phyloP scores from a whole-genome alignment of 2,113 vertebrate genomes.

The Nettapus auritus region DNA sequence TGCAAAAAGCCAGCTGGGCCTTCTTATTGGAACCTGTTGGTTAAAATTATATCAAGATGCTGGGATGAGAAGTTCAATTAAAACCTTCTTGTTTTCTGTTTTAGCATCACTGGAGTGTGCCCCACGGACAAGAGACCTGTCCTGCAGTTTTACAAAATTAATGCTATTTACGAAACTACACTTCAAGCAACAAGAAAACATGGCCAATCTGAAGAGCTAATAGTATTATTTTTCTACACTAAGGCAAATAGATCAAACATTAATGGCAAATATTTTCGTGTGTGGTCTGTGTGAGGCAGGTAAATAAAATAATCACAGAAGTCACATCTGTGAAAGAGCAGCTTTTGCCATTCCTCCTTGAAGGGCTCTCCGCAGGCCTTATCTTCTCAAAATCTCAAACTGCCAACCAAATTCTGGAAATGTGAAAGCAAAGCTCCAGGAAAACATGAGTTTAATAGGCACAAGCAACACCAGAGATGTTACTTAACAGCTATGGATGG shows the following conservation, averaged over 20 bases:
- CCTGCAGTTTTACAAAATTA: background rate
- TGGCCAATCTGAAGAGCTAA: background rate
- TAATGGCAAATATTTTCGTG: background rate
- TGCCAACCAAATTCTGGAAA: background rate
- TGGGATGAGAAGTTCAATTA: background rate
- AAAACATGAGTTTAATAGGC: background rate
- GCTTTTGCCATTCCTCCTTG: background rate
- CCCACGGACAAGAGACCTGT: accelerated
- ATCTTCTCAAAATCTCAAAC: background rate
- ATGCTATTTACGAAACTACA: background rate
- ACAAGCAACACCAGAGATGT: background rate
- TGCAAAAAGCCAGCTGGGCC: background rate
- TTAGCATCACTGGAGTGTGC: background rate
- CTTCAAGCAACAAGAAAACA: background rate
- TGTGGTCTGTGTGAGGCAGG: background rate
- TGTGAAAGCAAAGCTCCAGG: background rate
- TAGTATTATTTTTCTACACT: background rate
- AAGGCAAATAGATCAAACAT: background rate
- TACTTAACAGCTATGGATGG: background rate
- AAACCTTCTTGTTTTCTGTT: background rate
- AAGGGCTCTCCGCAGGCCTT: background rate
- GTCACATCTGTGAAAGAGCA: background rate
- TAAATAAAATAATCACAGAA: background rate
- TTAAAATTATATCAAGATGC: background rate
- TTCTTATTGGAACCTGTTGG: background rate